Conservation (phyloP, 92 coral and sea anemone species). For the Diadumene lineata region DNA sequence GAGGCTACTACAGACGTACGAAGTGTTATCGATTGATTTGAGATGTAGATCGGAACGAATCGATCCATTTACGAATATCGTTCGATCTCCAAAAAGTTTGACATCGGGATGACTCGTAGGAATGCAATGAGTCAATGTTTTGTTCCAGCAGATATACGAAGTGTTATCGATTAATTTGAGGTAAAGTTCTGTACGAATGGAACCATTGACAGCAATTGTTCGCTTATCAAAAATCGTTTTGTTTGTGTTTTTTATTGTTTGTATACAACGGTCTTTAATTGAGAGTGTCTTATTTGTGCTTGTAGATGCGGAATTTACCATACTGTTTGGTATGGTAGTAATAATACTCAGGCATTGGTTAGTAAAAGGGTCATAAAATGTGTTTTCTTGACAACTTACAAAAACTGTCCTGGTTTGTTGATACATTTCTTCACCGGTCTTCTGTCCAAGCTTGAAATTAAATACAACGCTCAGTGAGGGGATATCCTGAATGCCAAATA, state of each 20-base stretch:
- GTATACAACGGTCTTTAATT: background rate
- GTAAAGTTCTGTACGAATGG: conserved; percentile 4
- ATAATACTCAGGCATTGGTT: background rate
- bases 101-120: background rate
- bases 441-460: background rate
- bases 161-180: conserved; percentile 20
- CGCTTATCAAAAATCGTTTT: conserved; percentile 6
- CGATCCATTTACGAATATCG: background rate
- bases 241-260: background rate
- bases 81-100: background rate
- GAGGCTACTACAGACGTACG: background rate
- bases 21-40: background rate
- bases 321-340: too few relatives aligned
- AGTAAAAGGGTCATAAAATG: conserved; percentile 18
- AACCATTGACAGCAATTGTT: conserved; percentile 4
- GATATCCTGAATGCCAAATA: background rate
- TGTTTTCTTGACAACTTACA: background rate
- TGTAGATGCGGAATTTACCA: too few relatives aligned
- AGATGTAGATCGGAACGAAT: background rate
- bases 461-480: background rate
- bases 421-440: background rate
- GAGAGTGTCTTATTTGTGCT: background rate
- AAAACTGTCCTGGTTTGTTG: background rate
- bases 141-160: conserved; percentile 18
- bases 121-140: background rate